A percentile compares a stretch with the other conserved stretches of the same genome.
Evolutionary conservation across 2,888 invertebrate species (phyloP).

Genomic region (Hipparchia semele): DNA sequence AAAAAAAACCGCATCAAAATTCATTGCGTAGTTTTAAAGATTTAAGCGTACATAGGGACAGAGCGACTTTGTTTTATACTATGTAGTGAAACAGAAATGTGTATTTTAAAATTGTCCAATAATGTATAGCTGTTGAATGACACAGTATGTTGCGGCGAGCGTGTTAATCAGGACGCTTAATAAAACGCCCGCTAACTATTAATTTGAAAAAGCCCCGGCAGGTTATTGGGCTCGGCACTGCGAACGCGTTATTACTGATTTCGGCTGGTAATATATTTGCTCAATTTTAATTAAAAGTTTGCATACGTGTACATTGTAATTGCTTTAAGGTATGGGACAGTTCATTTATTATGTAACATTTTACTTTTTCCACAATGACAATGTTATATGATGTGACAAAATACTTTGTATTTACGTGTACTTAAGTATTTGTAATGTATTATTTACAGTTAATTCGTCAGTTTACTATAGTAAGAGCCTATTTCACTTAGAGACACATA

Average conservation of each 20-base stretch:
- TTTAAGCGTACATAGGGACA: no score
- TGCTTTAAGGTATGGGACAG: not conserved
- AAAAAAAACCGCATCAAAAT: no score
- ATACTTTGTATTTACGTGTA: no score
- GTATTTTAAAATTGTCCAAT: conserved; percentile 8
- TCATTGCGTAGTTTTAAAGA: no score
- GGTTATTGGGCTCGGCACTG: conserved; percentile 49
- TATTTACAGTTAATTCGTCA: no score
- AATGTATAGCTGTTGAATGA: not conserved
- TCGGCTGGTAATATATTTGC: conserved; percentile 21
- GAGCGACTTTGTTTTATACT: no score
- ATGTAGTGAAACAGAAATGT: not conserved
- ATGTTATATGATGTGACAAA: no score
- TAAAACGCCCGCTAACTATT: conserved; percentile 57
- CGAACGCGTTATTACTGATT: conserved; percentile 37
- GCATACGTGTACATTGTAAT: not conserved
- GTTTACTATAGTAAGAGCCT: no score
- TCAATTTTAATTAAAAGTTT: conserved; percentile 19
- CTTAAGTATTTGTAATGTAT: no score
- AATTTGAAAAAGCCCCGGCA: conserved; percentile 55
- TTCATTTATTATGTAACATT: not conserved
- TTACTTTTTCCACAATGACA: not conserved
- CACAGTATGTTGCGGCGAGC: conserved; percentile 28
- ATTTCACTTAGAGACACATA: no score
- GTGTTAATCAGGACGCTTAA: conserved; percentile 50